These are phyloP conservation scores for Artemia sinica DNA, from an alignment of 2,888 invertebrate genomes.

Conservation along the genomic window DNA sequence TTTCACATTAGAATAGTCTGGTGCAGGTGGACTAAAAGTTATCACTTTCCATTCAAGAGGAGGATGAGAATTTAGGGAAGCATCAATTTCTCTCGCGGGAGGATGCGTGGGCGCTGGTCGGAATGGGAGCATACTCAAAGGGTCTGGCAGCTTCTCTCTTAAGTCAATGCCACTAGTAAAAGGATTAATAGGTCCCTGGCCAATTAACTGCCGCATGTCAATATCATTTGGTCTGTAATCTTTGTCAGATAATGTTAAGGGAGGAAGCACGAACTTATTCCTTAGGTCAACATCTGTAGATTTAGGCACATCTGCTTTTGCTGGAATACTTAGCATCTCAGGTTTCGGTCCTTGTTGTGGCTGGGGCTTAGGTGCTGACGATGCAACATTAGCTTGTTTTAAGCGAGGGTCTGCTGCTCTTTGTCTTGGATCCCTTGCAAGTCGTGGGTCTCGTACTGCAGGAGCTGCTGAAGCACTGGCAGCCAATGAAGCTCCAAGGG, in stretches of 20 bases:
- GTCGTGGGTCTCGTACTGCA: constrained; percentile 19
- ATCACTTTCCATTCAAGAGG: constrained; percentile 49
- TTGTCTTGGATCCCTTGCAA: constrained; percentile 18
- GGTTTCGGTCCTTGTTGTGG: background rate
- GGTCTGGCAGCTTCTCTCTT: background rate
- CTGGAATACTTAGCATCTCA: background rate
- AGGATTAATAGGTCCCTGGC: constrained; percentile 30
- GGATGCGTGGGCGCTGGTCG: constrained; percentile 59
- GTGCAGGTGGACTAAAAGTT: constrained; percentile 36
- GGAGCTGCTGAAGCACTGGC: background rate
- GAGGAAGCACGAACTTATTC: constrained; percentile 34
- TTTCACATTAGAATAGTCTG: constrained; percentile 55
- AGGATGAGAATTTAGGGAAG: constrained; percentile 56
- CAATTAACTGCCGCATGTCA: constrained; percentile 43
- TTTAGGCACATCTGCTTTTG: background rate
- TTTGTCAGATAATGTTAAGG: constrained; percentile 27
- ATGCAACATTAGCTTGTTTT: constrained; percentile 6
- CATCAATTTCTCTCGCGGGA: constrained; percentile 71
- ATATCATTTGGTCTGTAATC: constrained; percentile 37
- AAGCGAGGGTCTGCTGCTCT: constrained; percentile 23
- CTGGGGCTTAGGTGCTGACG: background rate
- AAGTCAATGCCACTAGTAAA: constrained; percentile 14
- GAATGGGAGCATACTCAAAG: constrained; percentile 43
- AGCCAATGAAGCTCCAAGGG: background rate
- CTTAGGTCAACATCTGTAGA: constrained; percentile 29